Evolutionary conservation across 2,797 vertebrate genomes (phyloP), one percentile per base, ranked within the genome.

Genomic region (Rhynchotus rufescens): DNA sequence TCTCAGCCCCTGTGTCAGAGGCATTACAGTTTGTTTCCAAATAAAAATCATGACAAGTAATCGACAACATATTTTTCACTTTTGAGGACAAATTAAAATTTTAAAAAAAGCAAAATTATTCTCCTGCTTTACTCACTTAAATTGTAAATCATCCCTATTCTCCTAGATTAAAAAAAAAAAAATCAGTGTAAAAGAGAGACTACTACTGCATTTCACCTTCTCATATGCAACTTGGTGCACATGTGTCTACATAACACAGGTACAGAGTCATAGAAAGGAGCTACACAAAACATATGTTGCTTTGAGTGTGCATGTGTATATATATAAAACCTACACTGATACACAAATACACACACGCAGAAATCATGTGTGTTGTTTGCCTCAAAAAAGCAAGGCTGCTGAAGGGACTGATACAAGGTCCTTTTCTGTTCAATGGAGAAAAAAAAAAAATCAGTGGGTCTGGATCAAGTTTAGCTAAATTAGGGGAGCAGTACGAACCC

Each of bases 41-140:
- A 85, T 52, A 90, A 79, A 94, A 96, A 90, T 92, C 0, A 0
- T 89, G 91, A 89, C 93, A 92, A 91, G 60, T 52, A 56, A 95
- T 96, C 77, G 83, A 73, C 84, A 84, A 90, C 90, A 84, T 86
- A 87, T 92, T 90, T 89, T 64, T 86, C 77, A 93, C 57, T 74
- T 92, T 92, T 86, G 85, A 83, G 73, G 67, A 89, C 73, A 87
- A 93, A 88, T 88, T 75, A 88, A 91, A 88, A 80, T 30, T 36
- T 75, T 28, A 92, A 86, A 49, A 0, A 40, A 84, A 52, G 26
- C 93, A 93, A 93, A 84, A 65, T 44, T 71, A 71, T 71, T 79
- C 60, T 92, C 8, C 22, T 77, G 25, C 7, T 86, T 80, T 76
- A 20, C 15, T 64, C 11, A 10, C 0, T 75, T 74, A 88, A 51